Evolutionary conservation across 2,888 invertebrate genomes (phyloP).

Genomic region (Cremastinae sp.): DNA sequence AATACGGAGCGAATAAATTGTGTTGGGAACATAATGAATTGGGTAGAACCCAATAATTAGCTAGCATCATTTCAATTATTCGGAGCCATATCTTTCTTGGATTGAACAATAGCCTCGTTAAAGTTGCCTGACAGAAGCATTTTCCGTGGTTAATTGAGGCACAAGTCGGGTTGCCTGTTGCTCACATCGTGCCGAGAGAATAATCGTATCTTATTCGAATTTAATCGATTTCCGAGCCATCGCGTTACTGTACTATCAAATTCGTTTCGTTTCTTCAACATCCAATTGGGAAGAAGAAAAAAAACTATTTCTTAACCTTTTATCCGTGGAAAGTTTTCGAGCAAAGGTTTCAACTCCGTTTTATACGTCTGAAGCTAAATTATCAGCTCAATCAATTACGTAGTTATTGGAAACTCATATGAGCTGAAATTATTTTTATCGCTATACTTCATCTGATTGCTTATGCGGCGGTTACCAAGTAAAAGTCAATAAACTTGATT

Average conservation of each 20-base stretch:
- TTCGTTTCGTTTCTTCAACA: conserved; percentile 13
- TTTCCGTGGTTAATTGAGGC: conserved; percentile 66
- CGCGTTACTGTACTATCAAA: background rate
- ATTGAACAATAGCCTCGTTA: conserved; percentile 70
- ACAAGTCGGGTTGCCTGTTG: conserved; percentile 41
- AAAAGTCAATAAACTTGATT: no score
- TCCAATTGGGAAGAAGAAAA: conserved; percentile 4
- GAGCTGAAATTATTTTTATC: no score
- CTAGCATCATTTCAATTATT: conserved; percentile 49
- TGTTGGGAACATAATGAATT: no score
- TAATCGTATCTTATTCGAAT: conserved; percentile 54
- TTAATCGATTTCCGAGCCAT: conserved; percentile 29
- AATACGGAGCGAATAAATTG: no score
- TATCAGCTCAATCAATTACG: no score
- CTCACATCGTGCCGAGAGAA: conserved; percentile 37
- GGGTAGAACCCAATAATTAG: conserved; percentile 46
- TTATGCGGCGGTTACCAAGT: no score
- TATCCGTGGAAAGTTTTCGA: no score
- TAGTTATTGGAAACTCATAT: no score
- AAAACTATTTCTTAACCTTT: no score
- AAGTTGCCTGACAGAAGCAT: conserved; percentile 69
- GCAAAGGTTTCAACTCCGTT: no score
- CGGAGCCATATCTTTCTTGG: conserved; percentile 22
- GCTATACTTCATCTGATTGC: no score
- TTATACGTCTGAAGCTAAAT: no score